phyloP scores from a whole-genome alignment of 2,888 invertebrate species.

The Chalcosyrphus nemorum region DNA sequence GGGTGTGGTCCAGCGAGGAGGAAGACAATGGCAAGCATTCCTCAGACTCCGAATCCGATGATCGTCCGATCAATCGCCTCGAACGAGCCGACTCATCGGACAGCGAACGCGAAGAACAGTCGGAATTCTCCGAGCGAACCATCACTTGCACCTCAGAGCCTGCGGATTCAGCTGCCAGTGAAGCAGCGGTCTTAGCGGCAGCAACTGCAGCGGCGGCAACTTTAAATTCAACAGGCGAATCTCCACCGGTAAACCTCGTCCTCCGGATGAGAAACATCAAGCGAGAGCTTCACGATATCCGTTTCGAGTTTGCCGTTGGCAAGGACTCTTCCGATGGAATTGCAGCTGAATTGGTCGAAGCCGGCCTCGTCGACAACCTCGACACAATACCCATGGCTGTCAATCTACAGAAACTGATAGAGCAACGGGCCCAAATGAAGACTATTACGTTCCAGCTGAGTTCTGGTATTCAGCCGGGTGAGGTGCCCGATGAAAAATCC shows the following conservation, averaged over 20 bases:
- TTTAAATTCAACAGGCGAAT: conserved; percentile 78
- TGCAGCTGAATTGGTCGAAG: conserved; percentile 95
- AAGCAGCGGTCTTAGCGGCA: conserved; percentile 56
- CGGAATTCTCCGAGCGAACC: conserved; percentile 82
- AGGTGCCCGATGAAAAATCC: conserved; percentile 95
- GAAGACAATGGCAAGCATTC: conserved; percentile 87
- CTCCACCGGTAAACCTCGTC: conserved; percentile 89
- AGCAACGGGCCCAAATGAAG: conserved; percentile 86
- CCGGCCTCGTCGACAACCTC: conserved; percentile 95
- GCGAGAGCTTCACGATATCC: conserved; percentile 97
- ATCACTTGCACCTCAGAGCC: conserved; percentile 81
- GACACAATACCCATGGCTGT: conserved; percentile 96
- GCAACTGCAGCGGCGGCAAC: conserved; percentile 60
- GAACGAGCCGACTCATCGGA: conserved; percentile 85
- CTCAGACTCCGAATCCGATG: conserved; percentile 83
- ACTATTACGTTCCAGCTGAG: conserved; percentile 94
- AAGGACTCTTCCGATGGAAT: conserved; percentile 96
- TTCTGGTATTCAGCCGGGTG: conserved; percentile 88
- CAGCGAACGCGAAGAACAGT: conserved; percentile 83
- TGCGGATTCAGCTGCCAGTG: conserved; percentile 75
- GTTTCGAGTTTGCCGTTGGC: conserved; percentile 96
- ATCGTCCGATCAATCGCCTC: conserved; percentile 85
- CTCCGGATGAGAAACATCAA: conserved; percentile 94
- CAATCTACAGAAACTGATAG: conserved; percentile 95
- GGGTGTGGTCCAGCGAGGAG: conserved; percentile 99